A percentile compares a stretch with the other conserved stretches of the same genome.
phyloP scores from a whole-genome alignment of 2,797 vertebrate genomes.

The Enoplosus armatus region DNA sequence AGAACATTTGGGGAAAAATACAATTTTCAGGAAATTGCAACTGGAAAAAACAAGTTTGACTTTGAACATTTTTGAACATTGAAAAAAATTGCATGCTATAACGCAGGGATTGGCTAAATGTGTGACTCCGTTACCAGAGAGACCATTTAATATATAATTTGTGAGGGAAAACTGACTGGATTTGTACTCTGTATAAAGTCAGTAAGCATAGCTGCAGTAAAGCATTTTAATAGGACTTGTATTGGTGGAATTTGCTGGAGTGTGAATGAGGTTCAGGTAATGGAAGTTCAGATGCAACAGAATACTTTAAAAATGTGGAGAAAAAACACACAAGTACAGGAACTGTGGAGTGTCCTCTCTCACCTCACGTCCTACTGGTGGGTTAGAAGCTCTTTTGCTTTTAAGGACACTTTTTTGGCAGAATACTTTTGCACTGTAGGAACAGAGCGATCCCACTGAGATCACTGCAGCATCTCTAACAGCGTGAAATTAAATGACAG shows the following conservation, averaged over 20 bases:
- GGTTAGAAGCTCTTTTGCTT: background rate
- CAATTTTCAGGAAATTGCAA: no score
- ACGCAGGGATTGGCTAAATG: background rate
- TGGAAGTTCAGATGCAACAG: background rate
- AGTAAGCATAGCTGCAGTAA: background rate
- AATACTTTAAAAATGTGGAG: no score
- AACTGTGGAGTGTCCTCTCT: background rate
- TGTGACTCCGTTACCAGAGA: no score
- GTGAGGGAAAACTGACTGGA: background rate
- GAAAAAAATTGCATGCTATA: background rate
- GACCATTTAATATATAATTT: background rate
- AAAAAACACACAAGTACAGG: no score
- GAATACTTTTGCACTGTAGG: background rate
- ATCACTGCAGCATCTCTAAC: conserved; percentile 9
- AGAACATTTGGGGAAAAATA: no score
- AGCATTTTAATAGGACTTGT: background rate
- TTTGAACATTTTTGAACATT: background rate
- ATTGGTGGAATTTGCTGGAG: background rate
- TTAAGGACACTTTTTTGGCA: background rate
- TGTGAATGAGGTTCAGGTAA: background rate
- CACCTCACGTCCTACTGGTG: background rate
- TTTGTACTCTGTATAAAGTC: background rate
- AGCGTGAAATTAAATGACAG: conserved; percentile 19
- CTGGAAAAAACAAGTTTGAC: background rate
- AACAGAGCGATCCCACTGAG: conserved; percentile 3